phyloP scores from a whole-genome alignment of 1,140 invertebrate species.

The Drosophila arizonae region DNA sequence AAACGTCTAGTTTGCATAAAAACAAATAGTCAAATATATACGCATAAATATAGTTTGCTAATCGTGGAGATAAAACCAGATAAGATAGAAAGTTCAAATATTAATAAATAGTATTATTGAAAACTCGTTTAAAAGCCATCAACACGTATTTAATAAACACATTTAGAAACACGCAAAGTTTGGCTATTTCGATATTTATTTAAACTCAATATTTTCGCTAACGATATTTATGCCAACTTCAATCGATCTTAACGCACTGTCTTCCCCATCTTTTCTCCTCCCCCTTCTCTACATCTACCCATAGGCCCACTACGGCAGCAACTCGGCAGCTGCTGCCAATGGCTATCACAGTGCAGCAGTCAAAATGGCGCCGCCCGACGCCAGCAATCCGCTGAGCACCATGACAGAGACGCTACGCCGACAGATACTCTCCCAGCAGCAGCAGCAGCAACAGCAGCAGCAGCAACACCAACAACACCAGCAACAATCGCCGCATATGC shows the following conservation, averaged over 20 bases:
- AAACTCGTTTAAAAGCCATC: no score
- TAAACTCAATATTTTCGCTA: no score
- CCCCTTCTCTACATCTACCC: not conserved
- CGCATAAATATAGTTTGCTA: no score
- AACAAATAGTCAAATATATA: no score
- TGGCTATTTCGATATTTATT: no score
- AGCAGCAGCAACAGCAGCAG: conserved; percentile 71
- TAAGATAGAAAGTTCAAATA: no score
- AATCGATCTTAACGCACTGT: conserved; percentile 13
- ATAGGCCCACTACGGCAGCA: conserved; percentile 62
- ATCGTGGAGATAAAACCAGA: no score
- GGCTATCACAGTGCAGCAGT: conserved; percentile 74
- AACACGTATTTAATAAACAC: no score
- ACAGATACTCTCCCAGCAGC: conserved; percentile 74
- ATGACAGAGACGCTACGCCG: conserved; percentile 78
- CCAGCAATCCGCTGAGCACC: conserved; percentile 65
- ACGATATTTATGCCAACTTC: no score
- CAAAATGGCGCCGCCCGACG: conserved; percentile 70
- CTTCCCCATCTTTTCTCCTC: not conserved
- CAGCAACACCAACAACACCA: conserved; percentile 68
- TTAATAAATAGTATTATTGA: no score
- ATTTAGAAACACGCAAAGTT: no score
- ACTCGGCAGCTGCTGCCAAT: conserved; percentile 59
- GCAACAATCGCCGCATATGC: conserved; percentile 69
- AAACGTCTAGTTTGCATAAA: no score